Base-by-base conservation (phyloP, 1,140 invertebrate genomes). In the Oscheius sp. region DNA sequence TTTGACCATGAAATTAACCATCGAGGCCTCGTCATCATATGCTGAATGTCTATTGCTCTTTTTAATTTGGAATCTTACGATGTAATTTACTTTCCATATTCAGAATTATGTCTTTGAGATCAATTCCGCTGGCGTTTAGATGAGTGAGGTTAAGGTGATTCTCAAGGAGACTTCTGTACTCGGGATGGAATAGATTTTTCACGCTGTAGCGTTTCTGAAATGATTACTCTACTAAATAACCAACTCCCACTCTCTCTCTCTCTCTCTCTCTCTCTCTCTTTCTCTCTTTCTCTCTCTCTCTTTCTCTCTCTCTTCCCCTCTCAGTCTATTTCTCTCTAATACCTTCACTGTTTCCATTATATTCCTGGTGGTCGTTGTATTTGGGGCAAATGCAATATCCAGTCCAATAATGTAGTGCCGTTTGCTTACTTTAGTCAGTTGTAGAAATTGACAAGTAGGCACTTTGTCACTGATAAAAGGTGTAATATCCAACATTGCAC, bases 321-420 rank as follows among this genome's bases (percentile, higher is more conserved):
- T n/a, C n/a, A n/a, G n/a, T n/a, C n/a, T n/a, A n/a, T n/a, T n/a
- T n/a, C n/a, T n/a, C n/a, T n/a, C n/a, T n/a, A n/a, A n/a, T n/a
- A 72, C 69, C 69, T 74, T 3, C n/a, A 72, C 32, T 15, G 26
- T 62, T 13, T 52, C 3, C 74, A 75, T 75, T 28, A 75, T 72
- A n/a, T 75, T n/a, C 13, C 58, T 34, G 4, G 69, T 71, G 45
- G 28, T 64, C 18, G 13, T 3, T 2, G n/a, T 71, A 4, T 15
- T 63, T 32, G 74, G 74, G 18, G 74, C 36, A 38, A 65, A 75
- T 10, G 70, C 74, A 20, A 75, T 20, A 28, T 63, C 61, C 32
- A 63, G n/a, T 34, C 36, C 61, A n/a, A 63, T 36, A 10, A 36
- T 10, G 26, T 36, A 63, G 35, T 63, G 61, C 10, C 10, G 10